A percentile compares a stretch with the other conserved stretches of the same genome.
These are phyloP conservation scores for Heteropelma amictum DNA, from an alignment of 2,888 invertebrate genomes.

Conservation along the genomic window DNA sequence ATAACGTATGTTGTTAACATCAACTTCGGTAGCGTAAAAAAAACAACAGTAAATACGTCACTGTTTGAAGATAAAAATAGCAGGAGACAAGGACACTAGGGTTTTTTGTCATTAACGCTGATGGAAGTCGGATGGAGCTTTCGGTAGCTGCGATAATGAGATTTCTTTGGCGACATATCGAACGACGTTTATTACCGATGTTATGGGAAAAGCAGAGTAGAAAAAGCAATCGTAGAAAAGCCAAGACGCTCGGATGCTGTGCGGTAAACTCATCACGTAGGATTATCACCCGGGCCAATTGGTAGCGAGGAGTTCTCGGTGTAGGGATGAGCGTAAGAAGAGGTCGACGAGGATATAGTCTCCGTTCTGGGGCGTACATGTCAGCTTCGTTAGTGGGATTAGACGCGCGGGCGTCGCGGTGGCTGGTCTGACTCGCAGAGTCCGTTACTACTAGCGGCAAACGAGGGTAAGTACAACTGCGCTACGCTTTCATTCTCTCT, in stretches of 20 bases:
- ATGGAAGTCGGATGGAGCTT: constrained; percentile 3
- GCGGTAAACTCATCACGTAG: constrained; percentile 38
- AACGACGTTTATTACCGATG: constrained; percentile 18
- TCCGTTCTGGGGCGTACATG: constrained; percentile 37
- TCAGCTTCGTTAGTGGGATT: constrained; percentile 58
- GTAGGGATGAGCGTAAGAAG: not conserved
- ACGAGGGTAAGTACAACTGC: constrained; percentile 13
- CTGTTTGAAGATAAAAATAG: too few relatives aligned
- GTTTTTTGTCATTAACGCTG: not conserved
- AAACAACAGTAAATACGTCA: too few relatives aligned
- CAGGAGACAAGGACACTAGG: too few relatives aligned
- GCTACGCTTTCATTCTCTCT: not conserved
- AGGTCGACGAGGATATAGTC: not conserved
- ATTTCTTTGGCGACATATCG: constrained; percentile 16
- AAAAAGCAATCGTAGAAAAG: constrained; percentile 26
- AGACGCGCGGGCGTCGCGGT: constrained; percentile 53
- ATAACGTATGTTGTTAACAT: too few relatives aligned
- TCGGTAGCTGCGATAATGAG: constrained; percentile 24
- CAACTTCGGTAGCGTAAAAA: too few relatives aligned
- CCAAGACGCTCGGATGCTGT: constrained; percentile 36
- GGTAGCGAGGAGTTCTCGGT: constrained; percentile 3
- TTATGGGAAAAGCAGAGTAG: not conserved
- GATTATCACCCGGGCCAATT: constrained; percentile 48
- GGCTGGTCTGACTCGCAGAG: constrained; percentile 48
- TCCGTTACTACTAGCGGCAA: constrained; percentile 44